Base-by-base conservation (phyloP, 2,888 invertebrate genomes). In the Eugnorisma glareosa region DNA sequence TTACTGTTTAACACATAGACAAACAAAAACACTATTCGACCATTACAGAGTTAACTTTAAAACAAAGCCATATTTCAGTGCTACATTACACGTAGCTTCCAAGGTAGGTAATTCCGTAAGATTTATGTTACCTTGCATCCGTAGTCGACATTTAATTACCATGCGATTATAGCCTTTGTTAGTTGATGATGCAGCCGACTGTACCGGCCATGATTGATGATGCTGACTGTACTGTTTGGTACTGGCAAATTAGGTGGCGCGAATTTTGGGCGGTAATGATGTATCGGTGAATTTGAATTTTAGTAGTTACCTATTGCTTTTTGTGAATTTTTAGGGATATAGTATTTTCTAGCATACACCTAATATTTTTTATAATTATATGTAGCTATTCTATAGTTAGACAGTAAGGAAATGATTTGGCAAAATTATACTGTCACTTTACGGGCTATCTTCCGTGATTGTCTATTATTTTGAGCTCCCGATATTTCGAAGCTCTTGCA, bases 71-170 rank as follows among this genome's bases (percentile, higher is more conserved):
- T 85, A 88, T 82, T 88, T 87, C 61, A 84, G 59, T 15, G 61
- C 69, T 67, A 81, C 73, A 75, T 75, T 73, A n/a, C 72, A 48
- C 70, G 67, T 59, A 63, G 66, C 61, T 69, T 61, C 73, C 45
- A 69, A 77, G 81, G 74, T 80, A 87, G 82, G 74, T 82, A 87
- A 87, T 88, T 81, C 77, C 43, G 40, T 67, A 79, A 87, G 89
- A 88, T 89, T 89, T 89, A 88, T 89, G 77, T n/a, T 61, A 13
- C 0, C 87, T 18, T 83, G 91, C 91, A 92, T 92, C 93, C 92
- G 91, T 79, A 82, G 82, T 81, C 85, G 80, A 85, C 89, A 89
- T 92, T 92, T 93, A 93, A 94, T 94, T 94, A 94, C 89, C 91
- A 92, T 92, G 90, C 90, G 89, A 91, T 87, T 90, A 91, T 82